These are phyloP conservation scores for Coccyzus lansbergi DNA, from an alignment of 2,797 vertebrate genomes.

Conservation along the genomic window DNA sequence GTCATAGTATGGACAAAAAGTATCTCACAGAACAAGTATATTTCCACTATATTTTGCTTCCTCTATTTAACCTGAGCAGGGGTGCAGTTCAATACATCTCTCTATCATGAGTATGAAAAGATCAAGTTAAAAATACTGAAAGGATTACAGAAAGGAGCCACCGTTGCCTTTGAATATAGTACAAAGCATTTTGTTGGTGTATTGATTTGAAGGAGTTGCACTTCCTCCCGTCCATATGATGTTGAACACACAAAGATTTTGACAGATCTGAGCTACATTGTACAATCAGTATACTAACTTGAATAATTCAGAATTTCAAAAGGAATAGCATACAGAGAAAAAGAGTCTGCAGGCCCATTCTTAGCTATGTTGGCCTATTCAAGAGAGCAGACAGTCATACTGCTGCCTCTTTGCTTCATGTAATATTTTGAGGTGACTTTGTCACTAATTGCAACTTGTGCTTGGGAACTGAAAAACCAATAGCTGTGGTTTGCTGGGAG, in stretches of 20 bases:
- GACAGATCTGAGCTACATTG: neutral
- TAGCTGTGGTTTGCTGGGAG: neutral
- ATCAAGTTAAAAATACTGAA: neutral
- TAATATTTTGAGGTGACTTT: neutral
- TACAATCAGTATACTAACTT: neutral
- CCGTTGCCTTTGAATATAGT: neutral
- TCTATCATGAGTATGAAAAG: neutral
- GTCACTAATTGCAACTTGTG: neutral
- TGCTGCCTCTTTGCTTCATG: neutral
- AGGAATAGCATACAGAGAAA: neutral
- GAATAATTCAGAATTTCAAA: slow-evolving; percentile 3
- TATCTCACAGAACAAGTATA: neutral
- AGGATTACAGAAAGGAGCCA: neutral
- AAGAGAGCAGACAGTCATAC: neutral
- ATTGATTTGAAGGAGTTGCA: neutral
- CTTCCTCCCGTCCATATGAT: neutral
- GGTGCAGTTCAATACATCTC: neutral
- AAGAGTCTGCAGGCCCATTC: neutral
- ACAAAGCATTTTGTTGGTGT: neutral
- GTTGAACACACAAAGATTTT: neutral
- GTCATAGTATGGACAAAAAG: neutral
- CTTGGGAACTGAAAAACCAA: neutral
- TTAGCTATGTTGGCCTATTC: neutral
- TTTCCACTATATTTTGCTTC: neutral
- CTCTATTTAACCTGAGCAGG: neutral